Conservation (phyloP, 2,888 invertebrate species). For the Epirrita christyi region DNA sequence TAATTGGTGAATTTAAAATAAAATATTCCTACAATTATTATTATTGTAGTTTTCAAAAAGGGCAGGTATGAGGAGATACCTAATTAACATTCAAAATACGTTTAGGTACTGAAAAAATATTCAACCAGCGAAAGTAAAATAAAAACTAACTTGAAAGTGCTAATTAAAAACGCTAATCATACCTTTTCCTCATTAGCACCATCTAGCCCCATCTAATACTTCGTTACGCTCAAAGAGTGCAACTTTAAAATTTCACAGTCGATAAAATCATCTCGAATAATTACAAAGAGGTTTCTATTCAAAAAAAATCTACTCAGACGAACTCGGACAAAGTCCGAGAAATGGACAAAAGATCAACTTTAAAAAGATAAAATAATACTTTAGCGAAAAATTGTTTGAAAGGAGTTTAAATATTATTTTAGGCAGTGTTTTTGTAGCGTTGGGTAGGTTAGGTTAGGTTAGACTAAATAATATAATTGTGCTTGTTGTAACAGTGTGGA, state of each 20-base stretch:
- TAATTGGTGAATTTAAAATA: no score
- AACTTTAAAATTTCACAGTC: slow-evolving; percentile 1
- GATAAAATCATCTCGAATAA: neutral
- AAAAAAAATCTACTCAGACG: neutral
- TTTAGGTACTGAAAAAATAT: slow-evolving; percentile 4
- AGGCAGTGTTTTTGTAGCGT: neutral
- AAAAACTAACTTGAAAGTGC: slow-evolving; percentile 1
- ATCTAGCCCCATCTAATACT: neutral
- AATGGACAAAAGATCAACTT: slow-evolving; percentile 1
- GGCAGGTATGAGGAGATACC: neutral
- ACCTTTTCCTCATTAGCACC: slow-evolving; percentile 10
- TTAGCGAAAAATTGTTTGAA: neutral
- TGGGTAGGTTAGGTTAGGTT: neutral
- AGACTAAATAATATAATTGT: slow-evolving; percentile 1
- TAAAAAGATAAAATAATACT: neutral
- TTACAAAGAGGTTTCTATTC: neutral
- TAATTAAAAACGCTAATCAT: slow-evolving; percentile 15
- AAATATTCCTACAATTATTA: no score
- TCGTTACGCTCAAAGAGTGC: slow-evolving; percentile 9
- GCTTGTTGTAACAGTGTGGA: neutral
- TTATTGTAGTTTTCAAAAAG: no score
- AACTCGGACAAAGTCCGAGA: neutral
- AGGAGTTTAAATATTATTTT: slow-evolving; percentile 1
- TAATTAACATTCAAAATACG: slow-evolving; percentile 12
- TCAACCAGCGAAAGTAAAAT: neutral